Percentiles rank a stretch among this genome's conserved stretches.
Evolutionary conservation across 1,140 invertebrate genomes (phyloP).

Genomic region (Teleopsis dalmanni): DNA sequence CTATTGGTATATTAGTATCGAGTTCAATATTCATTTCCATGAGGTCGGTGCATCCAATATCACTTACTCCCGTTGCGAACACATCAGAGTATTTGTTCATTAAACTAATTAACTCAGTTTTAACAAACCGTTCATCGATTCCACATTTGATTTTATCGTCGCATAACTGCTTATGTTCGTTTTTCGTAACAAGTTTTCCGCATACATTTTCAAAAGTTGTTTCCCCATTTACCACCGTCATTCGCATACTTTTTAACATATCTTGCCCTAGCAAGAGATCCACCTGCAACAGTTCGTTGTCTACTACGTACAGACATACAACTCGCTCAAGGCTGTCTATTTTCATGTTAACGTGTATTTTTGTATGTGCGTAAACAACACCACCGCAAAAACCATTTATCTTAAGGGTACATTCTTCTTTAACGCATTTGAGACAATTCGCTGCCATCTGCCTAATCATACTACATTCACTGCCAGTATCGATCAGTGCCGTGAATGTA

Average conservation of each 20-base stretch:
- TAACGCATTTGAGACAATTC: not conserved
- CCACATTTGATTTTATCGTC: no score
- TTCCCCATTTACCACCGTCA: no score
- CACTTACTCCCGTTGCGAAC: not conserved
- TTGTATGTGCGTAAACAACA: not conserved
- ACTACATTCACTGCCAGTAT: constrained; percentile 1
- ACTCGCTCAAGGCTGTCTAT: not conserved
- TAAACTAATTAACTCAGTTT: not conserved
- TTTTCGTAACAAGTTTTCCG: no score
- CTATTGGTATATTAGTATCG: not conserved
- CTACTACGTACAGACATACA: constrained; percentile 7
- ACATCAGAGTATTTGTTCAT: not conserved
- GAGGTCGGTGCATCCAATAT: not conserved
- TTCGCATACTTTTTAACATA: no score
- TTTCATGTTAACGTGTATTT: not conserved
- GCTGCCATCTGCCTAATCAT: not conserved
- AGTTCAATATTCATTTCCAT: constrained; percentile 6
- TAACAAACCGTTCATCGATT: no score
- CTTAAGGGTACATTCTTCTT: not conserved
- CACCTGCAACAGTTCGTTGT: constrained; percentile 7
- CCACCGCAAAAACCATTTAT: constrained; percentile 1
- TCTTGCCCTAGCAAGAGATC: constrained; percentile 13
- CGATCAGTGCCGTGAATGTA: not conserved
- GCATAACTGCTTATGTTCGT: no score
- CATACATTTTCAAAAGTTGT: no score